These are phyloP conservation scores for Turdus rufiventris DNA, from an alignment of 2,113 vertebrate species.

Conservation along the genomic window DNA sequence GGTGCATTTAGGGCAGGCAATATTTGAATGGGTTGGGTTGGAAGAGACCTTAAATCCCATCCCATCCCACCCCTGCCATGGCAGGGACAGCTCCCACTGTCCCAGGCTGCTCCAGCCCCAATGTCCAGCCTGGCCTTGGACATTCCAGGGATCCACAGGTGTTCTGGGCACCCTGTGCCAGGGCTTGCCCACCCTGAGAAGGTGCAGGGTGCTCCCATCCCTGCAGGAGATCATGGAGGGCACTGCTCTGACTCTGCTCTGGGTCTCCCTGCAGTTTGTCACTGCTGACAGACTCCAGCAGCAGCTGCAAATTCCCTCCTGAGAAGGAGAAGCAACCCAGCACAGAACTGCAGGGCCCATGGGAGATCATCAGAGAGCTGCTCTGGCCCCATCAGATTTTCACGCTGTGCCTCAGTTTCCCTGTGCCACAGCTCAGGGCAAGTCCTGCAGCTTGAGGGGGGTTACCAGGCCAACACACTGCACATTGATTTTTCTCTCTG, in stretches of 20 bases:
- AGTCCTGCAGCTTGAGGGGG: neutral
- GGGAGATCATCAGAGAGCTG: neutral
- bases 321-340: neutral
- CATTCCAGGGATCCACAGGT: neutral
- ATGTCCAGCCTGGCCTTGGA: accelerated
- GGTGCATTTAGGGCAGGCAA: neutral
- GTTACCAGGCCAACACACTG: neutral
- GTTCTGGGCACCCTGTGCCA: neutral
- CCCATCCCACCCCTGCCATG: accelerated
- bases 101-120: neutral
- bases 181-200: neutral
- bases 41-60: neutral
- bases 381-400: neutral
- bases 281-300: neutral
- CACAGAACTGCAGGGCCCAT: accelerated
- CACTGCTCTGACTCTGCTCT: neutral
- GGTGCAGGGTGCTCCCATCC: neutral
- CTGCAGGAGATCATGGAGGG: accelerated
- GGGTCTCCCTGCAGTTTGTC: neutral
- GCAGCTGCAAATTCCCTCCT: neutral
- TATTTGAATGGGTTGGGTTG: neutral
- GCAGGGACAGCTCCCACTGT: accelerated
- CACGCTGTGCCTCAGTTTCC: neutral
- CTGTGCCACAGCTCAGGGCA: accelerated
- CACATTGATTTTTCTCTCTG: neutral